Evolutionary conservation across 1,140 invertebrate species (phyloP).

Genomic region (Brachionus koreanus): DNA sequence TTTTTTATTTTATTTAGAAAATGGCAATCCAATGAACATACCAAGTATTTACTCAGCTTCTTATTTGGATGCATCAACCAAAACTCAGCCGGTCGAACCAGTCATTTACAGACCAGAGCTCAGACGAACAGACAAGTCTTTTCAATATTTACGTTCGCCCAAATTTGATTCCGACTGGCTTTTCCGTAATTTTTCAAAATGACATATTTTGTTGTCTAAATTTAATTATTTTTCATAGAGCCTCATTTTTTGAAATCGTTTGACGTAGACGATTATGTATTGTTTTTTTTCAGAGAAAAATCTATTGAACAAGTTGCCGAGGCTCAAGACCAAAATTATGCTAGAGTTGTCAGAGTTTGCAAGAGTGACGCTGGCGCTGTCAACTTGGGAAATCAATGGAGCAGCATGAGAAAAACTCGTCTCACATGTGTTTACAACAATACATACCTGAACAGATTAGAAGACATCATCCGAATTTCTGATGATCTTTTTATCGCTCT

Average conservation of each 20-base stretch:
- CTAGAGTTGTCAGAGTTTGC: constrained; percentile 53
- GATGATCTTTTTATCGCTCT: neutral
- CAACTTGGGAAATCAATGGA: constrained; percentile 41
- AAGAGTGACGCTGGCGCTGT: constrained; percentile 44
- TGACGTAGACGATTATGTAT: constrained; percentile 77
- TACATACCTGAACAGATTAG: constrained; percentile 24
- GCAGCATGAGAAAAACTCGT: constrained; percentile 37
- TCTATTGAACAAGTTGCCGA: constrained; percentile 79
- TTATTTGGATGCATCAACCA: constrained; percentile 32
- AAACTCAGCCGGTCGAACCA: constrained; percentile 38
- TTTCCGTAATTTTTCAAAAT: constrained; percentile 16
- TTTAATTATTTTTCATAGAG: constrained; percentile 54
- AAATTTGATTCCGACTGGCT: constrained; percentile 44
- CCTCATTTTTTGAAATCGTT: constrained; percentile 86
- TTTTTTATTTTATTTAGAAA: neutral
- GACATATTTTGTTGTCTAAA: neutral
- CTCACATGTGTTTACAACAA: constrained; percentile 40
- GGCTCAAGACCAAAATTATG: constrained; percentile 68
- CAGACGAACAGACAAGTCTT: neutral
- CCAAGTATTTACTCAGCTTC: constrained; percentile 25
- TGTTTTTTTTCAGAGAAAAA: constrained; percentile 82
- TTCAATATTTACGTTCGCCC: constrained; percentile 26
- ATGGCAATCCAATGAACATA: constrained; percentile 34
- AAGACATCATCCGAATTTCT: neutral
- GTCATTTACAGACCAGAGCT: constrained; percentile 40